Conservation (phyloP, 2,888 invertebrate species). For the Elysia crispata region DNA sequence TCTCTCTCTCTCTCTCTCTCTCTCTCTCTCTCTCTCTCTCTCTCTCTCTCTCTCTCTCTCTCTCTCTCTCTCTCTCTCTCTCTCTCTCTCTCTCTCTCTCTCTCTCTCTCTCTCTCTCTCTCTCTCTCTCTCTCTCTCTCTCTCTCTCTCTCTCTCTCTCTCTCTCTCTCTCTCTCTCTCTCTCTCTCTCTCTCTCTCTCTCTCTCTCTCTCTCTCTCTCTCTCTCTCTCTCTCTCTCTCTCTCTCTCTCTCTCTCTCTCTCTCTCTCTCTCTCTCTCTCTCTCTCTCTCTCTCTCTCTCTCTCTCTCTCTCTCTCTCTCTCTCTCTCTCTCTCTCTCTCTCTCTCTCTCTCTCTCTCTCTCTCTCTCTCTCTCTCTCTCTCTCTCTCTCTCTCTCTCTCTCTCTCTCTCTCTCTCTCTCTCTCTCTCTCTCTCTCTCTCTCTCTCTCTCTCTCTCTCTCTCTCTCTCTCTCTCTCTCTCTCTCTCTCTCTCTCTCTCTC, state of each 20-base stretch:
- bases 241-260: too few species aligned
- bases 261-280: neutral
- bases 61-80: conserved; percentile 16
- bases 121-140: neutral
- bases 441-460: too few species aligned
- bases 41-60: neutral
- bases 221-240: too few species aligned
- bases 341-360: neutral
- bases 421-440: neutral
- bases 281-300: neutral
- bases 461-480: too few species aligned
- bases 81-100: conserved; percentile 24
- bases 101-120: conserved; percentile 16
- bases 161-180: neutral
- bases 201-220: too few species aligned
- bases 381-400: too few species aligned
- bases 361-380: too few species aligned
- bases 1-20: neutral
- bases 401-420: too few species aligned
- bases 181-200: neutral
- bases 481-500: too few species aligned
- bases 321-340: too few species aligned
- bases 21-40: conserved; percentile 13
- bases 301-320: neutral
- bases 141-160: neutral